Evolutionary conservation across 2,797 vertebrate genomes (phyloP).

Genomic region (Sebastes nivosus): DNA sequence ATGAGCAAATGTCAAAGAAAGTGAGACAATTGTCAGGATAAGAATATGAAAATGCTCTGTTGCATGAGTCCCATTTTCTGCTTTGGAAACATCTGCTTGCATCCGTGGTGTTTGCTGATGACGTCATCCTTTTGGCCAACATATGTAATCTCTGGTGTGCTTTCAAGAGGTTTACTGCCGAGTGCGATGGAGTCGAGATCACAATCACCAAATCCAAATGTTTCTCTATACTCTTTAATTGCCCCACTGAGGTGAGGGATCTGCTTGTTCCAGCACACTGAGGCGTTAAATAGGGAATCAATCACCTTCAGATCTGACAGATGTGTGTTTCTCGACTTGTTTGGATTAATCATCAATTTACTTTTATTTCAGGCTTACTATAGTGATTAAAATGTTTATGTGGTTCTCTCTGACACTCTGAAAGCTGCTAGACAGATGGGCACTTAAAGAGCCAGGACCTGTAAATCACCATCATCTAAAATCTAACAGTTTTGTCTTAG

Average conservation of each 20-base stretch:
- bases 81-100: constrained; percentile 28
- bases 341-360: constrained; percentile 3
- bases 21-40: neutral
- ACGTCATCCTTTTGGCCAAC: constrained; percentile 13
- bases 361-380: constrained; percentile 2
- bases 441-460: constrained; percentile 1
- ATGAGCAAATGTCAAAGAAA: neutral
- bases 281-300: neutral
- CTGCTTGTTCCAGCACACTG: neutral
- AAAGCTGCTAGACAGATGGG: constrained; percentile 44
- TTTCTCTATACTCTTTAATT: neutral
- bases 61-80: neutral
- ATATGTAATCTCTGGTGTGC: constrained; percentile 9
- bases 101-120: constrained; percentile 16
- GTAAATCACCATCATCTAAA: constrained; percentile 40
- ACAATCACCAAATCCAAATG: constrained; percentile 14
- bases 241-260: neutral
- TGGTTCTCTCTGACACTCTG: neutral
- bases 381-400: constrained; percentile 23
- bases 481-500: constrained; percentile 28
- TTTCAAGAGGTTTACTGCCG: neutral
- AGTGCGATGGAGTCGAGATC: constrained; percentile 4
- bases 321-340: constrained; percentile 6
- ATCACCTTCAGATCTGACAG: neutral
- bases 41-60: neutral